Percentiles rank a stretch among this genome's conserved stretches.
Evolutionary conservation across 2,888 invertebrate genomes (phyloP).

Genomic region (Parnassius glacialis): DNA sequence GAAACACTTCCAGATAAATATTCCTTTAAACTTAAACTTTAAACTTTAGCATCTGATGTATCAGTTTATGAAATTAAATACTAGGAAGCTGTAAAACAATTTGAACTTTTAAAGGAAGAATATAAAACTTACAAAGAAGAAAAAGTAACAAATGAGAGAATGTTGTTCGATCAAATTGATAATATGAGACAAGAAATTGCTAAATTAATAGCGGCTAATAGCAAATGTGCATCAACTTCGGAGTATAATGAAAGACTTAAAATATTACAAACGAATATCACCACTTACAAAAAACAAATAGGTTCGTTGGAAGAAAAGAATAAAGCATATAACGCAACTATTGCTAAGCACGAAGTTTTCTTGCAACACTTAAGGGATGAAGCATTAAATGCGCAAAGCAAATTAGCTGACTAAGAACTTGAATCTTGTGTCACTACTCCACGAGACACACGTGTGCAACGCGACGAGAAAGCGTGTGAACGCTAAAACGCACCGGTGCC

Average conservation of each 20-base stretch:
- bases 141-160: conserved; percentile 90
- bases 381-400: conserved; percentile 86
- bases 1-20: conserved; percentile 53
- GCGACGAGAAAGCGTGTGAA: too few species aligned
- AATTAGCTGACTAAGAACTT: too few species aligned
- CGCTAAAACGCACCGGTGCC: too few species aligned
- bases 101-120: conserved; percentile 89
- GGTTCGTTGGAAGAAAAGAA: conserved; percentile 91
- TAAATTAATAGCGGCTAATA: conserved; percentile 87
- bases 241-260: conserved; percentile 93
- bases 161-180: conserved; percentile 91
- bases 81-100: conserved; percentile 82
- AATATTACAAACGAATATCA: conserved; percentile 85
- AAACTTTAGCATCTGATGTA: conserved; percentile 45
- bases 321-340: conserved; percentile 88
- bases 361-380: conserved; percentile 89
- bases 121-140: conserved; percentile 92
- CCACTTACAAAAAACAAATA: conserved; percentile 93
- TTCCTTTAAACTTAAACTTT: too few species aligned
- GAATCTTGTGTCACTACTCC: too few species aligned
- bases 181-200: conserved; percentile 88
- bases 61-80: conserved; percentile 66
- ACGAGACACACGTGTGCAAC: too few species aligned
- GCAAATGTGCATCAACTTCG: conserved; percentile 89
- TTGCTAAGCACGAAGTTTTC: conserved; percentile 93